These are phyloP conservation scores for Malurus melanocephalus DNA, from an alignment of 2,113 vertebrate species.

Conservation along the genomic window DNA sequence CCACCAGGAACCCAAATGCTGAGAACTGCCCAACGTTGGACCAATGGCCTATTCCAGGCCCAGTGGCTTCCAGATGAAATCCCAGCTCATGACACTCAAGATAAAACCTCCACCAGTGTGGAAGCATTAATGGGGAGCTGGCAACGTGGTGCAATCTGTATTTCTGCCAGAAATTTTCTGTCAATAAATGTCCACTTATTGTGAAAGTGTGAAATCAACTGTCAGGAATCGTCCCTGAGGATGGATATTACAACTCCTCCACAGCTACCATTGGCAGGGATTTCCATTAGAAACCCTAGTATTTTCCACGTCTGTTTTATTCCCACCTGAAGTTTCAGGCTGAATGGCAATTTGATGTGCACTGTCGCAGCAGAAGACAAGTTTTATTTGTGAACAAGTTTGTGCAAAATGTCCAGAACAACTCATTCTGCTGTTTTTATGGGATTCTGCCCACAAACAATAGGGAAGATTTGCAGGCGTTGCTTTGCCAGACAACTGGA, in stretches of 20 bases:
- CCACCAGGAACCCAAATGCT: too few relatives aligned
- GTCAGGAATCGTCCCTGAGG: slow-evolving; percentile 1
- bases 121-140: not conserved
- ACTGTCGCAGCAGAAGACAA: not conserved
- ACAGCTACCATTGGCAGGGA: not conserved
- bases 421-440: not conserved
- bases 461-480: not conserved
- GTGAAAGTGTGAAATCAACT: slow-evolving; percentile 32
- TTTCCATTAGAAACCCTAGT: slow-evolving; percentile 24
- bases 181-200: slow-evolving; percentile 42
- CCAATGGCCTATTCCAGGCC: not conserved
- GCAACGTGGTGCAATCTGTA: not conserved
- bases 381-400: slow-evolving; percentile 16
- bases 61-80: not conserved
- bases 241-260: not conserved
- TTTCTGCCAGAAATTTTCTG: slow-evolving; percentile 20
- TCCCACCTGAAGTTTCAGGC: not conserved
- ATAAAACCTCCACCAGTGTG: not conserved
- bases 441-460: slow-evolving; percentile 15
- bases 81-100: not conserved
- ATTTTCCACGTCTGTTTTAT: slow-evolving; percentile 3
- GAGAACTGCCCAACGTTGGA: too few relatives aligned
- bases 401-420: not conserved
- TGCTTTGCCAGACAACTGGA: not conserved
- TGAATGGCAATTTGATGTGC: not conserved